Evolutionary conservation across 2,888 invertebrate species (phyloP).

Genomic region (Phaonia tiefii): DNA sequence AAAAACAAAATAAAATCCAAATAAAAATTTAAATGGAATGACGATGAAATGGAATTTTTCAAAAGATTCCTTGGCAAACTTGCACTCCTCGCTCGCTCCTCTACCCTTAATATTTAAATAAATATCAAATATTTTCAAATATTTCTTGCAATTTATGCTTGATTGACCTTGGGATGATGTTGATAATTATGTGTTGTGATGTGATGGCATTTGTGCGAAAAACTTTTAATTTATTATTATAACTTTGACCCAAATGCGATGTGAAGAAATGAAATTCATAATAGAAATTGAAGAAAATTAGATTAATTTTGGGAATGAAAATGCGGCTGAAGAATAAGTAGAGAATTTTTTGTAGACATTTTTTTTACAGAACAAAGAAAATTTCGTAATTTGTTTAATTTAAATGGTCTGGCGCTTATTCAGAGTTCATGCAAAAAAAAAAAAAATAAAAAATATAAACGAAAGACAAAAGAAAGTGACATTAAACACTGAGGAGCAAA

Average conservation of each 20-base stretch:
- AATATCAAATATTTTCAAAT: conserved; percentile 8
- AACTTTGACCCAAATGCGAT: conserved; percentile 25
- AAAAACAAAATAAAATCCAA: not conserved
- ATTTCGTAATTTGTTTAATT: no score
- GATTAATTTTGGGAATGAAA: no score
- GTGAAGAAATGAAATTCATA: not conserved
- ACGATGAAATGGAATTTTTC: conserved; percentile 6
- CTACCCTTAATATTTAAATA: not conserved
- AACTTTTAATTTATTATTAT: not conserved
- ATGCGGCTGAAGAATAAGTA: no score
- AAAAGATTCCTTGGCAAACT: no score
- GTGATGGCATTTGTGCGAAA: not conserved
- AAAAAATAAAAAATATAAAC: not conserved
- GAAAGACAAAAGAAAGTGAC: no score
- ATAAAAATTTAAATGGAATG: not conserved
- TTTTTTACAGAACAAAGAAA: no score
- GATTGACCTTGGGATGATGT: conserved; percentile 43
- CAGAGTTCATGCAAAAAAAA: not conserved
- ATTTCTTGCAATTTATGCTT: conserved; percentile 18
- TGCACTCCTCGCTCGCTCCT: no score
- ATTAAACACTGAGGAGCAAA: no score
- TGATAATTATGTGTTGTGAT: conserved; percentile 25
- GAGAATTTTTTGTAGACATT: no score
- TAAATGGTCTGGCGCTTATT: not conserved
- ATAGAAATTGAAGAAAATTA: conserved; percentile 29